phyloP scores from a whole-genome alignment of 2,797 vertebrate genomes.

The Premnoplex brunnescens region DNA sequence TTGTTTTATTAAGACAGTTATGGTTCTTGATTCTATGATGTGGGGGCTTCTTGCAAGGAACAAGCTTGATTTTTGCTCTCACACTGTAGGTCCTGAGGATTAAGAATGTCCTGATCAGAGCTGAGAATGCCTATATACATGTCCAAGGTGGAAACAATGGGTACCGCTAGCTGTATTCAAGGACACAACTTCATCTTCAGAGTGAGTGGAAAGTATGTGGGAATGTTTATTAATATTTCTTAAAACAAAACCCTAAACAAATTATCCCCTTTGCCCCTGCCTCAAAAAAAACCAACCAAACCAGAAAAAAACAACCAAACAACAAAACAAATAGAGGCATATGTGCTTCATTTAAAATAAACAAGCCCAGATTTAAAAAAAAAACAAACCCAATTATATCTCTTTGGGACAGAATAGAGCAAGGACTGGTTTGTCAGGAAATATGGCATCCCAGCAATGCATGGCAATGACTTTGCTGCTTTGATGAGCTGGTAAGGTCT shows the following conservation, averaged over 20 bases:
- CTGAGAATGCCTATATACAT: neutral
- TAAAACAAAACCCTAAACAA: neutral
- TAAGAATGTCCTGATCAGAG: neutral
- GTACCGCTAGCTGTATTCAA: neutral
- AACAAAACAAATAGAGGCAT: neutral
- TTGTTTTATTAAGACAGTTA: neutral
- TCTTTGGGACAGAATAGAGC: neutral
- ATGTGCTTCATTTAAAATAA: neutral
- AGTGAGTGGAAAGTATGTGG: neutral
- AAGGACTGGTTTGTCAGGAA: neutral
- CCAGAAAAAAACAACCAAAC: neutral
- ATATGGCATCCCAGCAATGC: neutral
- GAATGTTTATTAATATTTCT: neutral
- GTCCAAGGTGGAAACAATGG: neutral
- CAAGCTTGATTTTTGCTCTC: neutral
- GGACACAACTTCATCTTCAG: neutral
- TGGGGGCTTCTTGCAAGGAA: neutral
- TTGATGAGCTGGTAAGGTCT: neutral
- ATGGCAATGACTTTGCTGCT: neutral
- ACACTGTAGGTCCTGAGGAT: neutral
- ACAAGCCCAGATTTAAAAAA: neutral
- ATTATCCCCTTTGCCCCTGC: accelerated
- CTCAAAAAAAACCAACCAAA: neutral
- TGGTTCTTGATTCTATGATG: neutral
- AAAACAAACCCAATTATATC: no score